Conservation (phyloP, 1,140 invertebrate genomes). For the Chymomyza costata region DNA sequence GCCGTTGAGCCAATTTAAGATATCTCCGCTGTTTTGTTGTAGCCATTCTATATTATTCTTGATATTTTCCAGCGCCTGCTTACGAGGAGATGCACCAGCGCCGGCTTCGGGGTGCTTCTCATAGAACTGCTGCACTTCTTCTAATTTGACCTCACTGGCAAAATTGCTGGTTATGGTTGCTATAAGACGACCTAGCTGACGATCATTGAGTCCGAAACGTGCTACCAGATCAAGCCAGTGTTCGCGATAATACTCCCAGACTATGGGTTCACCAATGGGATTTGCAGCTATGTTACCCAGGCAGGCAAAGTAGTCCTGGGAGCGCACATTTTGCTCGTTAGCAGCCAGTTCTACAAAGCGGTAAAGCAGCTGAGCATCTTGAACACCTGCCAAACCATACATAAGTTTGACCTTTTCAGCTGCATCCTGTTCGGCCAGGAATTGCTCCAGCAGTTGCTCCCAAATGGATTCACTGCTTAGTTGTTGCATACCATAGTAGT, state of each 20-base stretch:
- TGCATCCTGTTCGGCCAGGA: conserved; percentile 83
- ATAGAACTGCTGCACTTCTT: conserved; percentile 89
- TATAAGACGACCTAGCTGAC: conserved; percentile 85
- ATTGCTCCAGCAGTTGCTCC: conserved; percentile 85
- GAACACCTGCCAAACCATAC: conserved; percentile 81
- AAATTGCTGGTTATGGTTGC: conserved; percentile 82
- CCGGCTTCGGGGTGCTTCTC: conserved; percentile 89
- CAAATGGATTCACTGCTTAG: conserved; percentile 79
- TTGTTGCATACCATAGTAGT: conserved; percentile 80
- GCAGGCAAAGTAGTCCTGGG: conserved; percentile 90
- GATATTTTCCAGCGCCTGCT: conserved; percentile 85
- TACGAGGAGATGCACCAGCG: conserved; percentile 83
- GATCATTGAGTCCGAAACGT: conserved; percentile 87
- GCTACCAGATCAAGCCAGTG: conserved; percentile 84
- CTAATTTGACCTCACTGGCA: conserved; percentile 80
- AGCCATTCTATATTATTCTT: conserved; percentile 90
- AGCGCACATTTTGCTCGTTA: conserved; percentile 84
- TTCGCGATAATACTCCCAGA: conserved; percentile 88
- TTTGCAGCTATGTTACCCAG: conserved; percentile 83
- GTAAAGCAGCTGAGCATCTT: conserved; percentile 77
- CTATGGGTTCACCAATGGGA: conserved; percentile 82
- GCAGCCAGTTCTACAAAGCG: conserved; percentile 82
- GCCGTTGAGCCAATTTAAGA: conserved; percentile 78
- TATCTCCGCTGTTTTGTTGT: conserved; percentile 75
- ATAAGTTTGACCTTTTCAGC: conserved; percentile 85